Percentiles rank a stretch among this genome's conserved stretches.
Evolutionary conservation across 2,797 vertebrate species (phyloP).

Genomic region (Spea hammondii): DNA sequence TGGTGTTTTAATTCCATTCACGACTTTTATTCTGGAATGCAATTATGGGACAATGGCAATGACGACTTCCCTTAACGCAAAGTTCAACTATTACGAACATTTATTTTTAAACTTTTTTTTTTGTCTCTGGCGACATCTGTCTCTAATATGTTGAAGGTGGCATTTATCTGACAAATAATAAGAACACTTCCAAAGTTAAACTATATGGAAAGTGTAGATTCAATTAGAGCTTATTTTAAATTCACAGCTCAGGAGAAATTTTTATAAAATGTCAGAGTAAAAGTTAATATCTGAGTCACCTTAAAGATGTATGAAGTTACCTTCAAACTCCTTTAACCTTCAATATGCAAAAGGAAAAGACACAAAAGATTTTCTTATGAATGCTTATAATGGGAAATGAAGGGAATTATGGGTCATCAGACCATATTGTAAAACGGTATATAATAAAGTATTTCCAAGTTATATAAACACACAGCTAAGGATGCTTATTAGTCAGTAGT

Average conservation of each 20-base stretch:
- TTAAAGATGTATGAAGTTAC: neutral
- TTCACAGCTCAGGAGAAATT: slow-evolving; percentile 31
- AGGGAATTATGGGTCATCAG: neutral
- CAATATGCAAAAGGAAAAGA: neutral
- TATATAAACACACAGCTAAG: no score
- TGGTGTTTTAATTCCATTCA: slow-evolving; percentile 12
- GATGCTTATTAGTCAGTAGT: no score
- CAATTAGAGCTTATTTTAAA: slow-evolving; percentile 8
- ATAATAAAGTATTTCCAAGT: no score
- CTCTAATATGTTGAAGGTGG: slow-evolving; percentile 35
- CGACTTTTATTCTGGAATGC: slow-evolving; percentile 21
- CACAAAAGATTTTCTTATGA: slow-evolving; percentile 24
- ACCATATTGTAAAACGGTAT: no score
- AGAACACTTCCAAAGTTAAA: slow-evolving; percentile 11
- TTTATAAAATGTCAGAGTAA: slow-evolving; percentile 43
- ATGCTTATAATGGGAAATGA: no score
- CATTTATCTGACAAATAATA: slow-evolving; percentile 38
- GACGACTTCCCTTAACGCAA: slow-evolving; percentile 23
- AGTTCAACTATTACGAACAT: slow-evolving; percentile 33
- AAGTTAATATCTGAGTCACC: slow-evolving; percentile 46
- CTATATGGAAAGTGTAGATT: slow-evolving; percentile 49
- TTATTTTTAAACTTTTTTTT: slow-evolving; percentile 23
- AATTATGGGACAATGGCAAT: slow-evolving; percentile 24
- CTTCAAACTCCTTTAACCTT: slow-evolving; percentile 44
- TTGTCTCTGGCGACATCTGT: slow-evolving; percentile 34